phyloP scores from a whole-genome alignment of 2,797 vertebrate species.

The Pangasius mekongensis region DNA sequence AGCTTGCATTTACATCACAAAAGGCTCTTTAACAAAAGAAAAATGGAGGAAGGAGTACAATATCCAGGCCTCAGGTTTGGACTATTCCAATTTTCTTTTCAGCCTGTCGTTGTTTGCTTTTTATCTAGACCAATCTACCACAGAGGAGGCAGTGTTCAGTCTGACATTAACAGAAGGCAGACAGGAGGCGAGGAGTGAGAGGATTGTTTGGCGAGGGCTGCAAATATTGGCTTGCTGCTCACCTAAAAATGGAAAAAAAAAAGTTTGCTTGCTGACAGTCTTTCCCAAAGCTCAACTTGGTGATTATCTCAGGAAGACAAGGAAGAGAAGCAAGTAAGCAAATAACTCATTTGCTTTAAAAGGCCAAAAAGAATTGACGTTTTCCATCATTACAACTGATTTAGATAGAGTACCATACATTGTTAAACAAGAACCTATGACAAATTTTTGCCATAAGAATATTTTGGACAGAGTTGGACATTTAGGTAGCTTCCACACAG shows the following conservation, averaged over 20 bases:
- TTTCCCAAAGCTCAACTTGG: constrained; percentile 27
- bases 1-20: not conserved
- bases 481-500: not conserved
- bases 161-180: constrained; percentile 51
- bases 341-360: not conserved
- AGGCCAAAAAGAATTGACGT: not conserved
- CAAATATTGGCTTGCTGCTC: constrained; percentile 45
- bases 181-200: constrained; percentile 34
- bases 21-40: not conserved
- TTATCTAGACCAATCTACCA: constrained; percentile 30
- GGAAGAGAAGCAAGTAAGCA: not conserved
- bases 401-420: not conserved
- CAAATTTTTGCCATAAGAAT: not conserved
- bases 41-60: not conserved
- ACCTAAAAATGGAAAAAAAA: not conserved
- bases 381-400: not conserved
- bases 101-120: constrained; percentile 48
- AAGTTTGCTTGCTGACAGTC: constrained; percentile 18
- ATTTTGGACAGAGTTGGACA: not conserved
- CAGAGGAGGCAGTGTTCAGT: constrained; percentile 11
- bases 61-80: not conserved
- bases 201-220: constrained; percentile 40
- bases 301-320: constrained; percentile 39
- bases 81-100: constrained; percentile 37
- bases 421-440: not conserved